These are phyloP conservation scores for Hydra vulgaris DNA, from an alignment of 30 jellyfish, hydroid and myxozoan genomes.

Conservation along the genomic window DNA sequence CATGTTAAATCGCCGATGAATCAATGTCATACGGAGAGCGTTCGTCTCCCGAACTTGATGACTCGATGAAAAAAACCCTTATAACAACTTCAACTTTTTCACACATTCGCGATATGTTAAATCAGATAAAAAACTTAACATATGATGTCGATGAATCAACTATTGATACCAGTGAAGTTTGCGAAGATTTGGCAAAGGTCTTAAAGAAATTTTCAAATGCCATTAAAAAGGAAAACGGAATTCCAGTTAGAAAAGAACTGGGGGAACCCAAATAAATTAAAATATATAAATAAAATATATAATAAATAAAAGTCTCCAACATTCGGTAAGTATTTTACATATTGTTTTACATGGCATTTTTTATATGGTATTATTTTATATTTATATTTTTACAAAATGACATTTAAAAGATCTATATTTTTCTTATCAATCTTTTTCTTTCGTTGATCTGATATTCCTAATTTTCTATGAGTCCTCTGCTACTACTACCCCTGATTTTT, in stretches of 20 bases:
- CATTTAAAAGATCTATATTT: neutral
- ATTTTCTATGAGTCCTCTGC: neutral
- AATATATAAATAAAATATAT: too few relatives aligned
- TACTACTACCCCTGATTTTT: neutral
- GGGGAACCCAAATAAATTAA: neutral
- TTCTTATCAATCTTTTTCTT: neutral
- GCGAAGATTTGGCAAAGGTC: neutral
- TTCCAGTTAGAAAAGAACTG: neutral
- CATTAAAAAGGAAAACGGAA: neutral
- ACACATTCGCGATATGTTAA: neutral
- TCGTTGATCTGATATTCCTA: neutral
- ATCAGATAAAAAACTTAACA: slow-evolving; percentile 2
- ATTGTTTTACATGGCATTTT: neutral
- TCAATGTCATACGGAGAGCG: neutral
- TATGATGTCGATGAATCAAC: slow-evolving; percentile 1
- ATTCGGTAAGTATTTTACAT: neutral
- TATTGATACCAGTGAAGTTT: slow-evolving; percentile 1
- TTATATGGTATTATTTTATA: too few relatives aligned
- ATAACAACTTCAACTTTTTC: neutral
- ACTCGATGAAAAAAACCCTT: neutral
- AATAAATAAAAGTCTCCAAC: neutral
- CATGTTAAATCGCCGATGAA: neutral
- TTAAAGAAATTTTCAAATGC: neutral
- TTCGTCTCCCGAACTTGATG: neutral
- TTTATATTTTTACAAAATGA: neutral